Evolutionary conservation across 2,113 vertebrate species (phyloP).

Genomic region (Hippocampus abdominalis): DNA sequence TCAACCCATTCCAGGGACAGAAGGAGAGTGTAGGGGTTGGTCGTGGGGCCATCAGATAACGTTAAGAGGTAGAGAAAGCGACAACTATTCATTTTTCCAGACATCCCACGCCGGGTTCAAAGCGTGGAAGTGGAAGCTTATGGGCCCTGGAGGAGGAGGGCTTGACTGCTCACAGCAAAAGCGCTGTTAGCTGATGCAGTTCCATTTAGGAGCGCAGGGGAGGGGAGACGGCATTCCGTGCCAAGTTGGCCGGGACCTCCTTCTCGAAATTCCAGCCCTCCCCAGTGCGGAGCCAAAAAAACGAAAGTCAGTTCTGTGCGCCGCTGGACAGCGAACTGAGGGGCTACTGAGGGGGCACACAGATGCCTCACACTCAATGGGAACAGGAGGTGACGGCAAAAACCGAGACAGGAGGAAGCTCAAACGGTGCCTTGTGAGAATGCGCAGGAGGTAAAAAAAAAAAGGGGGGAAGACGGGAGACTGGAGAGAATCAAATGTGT

Average conservation of each 20-base stretch:
- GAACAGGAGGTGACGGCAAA: conserved; percentile 43
- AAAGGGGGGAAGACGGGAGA: not conserved
- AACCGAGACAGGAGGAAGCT: conserved; percentile 35
- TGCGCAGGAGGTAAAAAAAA: conserved; percentile 21
- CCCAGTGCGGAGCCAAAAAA: conserved; percentile 63
- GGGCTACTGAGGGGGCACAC: conserved; percentile 72
- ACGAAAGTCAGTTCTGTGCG: conserved; percentile 67
- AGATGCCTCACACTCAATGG: conserved; percentile 57
- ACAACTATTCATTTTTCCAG: conserved; percentile 59
- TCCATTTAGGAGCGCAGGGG: conserved; percentile 55
- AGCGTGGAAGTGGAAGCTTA: conserved; percentile 51
- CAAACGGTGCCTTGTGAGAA: conserved; percentile 30
- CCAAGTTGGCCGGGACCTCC: conserved; percentile 73
- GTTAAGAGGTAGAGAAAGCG: conserved; percentile 47
- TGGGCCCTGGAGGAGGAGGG: conserved; percentile 45
- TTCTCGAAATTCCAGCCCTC: conserved; percentile 74
- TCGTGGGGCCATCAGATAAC: conserved; percentile 17
- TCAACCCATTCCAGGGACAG: conserved; percentile 20
- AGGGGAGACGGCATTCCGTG: conserved; percentile 61
- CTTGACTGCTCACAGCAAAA: conserved; percentile 60
- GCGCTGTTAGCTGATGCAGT: conserved; percentile 63
- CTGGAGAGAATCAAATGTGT: not conserved
- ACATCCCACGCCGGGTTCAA: conserved; percentile 55
- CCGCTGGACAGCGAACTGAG: conserved; percentile 58
- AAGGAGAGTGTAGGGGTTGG: not conserved